These are phyloP conservation scores for Mormyrus hasselquistii DNA, from an alignment of 2,797 vertebrate species.

Conservation along the genomic window DNA sequence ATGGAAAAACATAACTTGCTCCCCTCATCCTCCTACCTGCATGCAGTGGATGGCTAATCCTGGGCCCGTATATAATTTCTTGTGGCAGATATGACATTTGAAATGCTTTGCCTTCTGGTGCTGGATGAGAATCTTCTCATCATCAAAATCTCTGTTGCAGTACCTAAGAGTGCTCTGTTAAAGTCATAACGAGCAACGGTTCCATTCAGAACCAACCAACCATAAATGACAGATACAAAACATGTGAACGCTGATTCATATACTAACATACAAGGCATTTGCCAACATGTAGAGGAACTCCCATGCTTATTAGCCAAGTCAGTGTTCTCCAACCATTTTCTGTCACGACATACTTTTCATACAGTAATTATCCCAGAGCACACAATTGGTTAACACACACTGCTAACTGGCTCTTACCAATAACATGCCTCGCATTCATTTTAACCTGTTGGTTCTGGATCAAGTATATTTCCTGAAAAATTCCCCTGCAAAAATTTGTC, in stretches of 20 bases:
- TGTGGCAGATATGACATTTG: slow-evolving; percentile 98
- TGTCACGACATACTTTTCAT: background rate
- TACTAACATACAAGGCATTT: background rate
- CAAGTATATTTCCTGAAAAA: background rate
- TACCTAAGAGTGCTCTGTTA: slow-evolving; percentile 67
- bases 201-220: background rate
- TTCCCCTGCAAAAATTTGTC: background rate
- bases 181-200: background rate
- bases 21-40: slow-evolving; percentile 68
- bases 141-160: slow-evolving; percentile 97
- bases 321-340: background rate
- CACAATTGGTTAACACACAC: background rate
- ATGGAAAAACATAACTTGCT: background rate
- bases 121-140: slow-evolving; percentile 98
- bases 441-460: background rate
- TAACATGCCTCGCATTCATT: background rate
- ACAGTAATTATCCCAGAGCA: background rate
- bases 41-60: slow-evolving; percentile 97
- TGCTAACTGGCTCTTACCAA: background rate
- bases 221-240: background rate
- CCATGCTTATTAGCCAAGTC: background rate
- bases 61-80: slow-evolving; percentile 94
- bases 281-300: background rate
- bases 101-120: slow-evolving; percentile 99
- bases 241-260: background rate